phyloP scores from a whole-genome alignment of 2,113 vertebrate species.

The Puntigrus tetrazona region DNA sequence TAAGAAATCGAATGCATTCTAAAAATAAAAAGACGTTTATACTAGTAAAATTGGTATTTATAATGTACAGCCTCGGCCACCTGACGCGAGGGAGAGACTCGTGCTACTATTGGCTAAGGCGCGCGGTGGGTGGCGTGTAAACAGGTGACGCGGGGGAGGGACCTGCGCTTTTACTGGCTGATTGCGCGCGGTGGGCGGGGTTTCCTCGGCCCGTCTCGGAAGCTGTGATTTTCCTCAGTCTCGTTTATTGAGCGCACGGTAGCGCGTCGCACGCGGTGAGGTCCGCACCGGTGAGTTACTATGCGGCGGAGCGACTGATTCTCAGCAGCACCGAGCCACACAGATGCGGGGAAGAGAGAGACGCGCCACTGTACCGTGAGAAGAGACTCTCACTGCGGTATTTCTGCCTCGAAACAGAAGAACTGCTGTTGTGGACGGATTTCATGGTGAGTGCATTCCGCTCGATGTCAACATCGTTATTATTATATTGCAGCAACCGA shows the following conservation, averaged over 20 bases:
- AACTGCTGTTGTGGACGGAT: slow-evolving; percentile 49
- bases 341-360: slow-evolving; percentile 20
- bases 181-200: not conserved
- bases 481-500: not conserved
- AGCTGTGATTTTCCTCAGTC: slow-evolving; percentile 56
- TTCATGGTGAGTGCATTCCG: slow-evolving; percentile 71
- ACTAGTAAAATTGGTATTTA: not conserved
- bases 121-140: not conserved
- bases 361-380: not conserved
- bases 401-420: slow-evolving; percentile 54
- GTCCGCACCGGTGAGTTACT: not conserved
- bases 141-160: not conserved
- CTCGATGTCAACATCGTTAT: not conserved
- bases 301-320: not conserved
- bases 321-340: not conserved
- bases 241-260: slow-evolving; percentile 67
- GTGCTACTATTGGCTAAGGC: slow-evolving; percentile 65
- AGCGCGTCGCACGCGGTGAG: slow-evolving; percentile 46
- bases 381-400: not conserved
- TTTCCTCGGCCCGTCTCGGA: slow-evolving; percentile 18
- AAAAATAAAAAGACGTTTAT: not conserved
- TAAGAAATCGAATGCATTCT: not conserved
- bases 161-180: slow-evolving; percentile 39
- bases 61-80: not conserved
- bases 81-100: not conserved